These are phyloP conservation scores for Hylaeus anthracinus DNA, from an alignment of 1,140 invertebrate genomes.

Conservation along the genomic window DNA sequence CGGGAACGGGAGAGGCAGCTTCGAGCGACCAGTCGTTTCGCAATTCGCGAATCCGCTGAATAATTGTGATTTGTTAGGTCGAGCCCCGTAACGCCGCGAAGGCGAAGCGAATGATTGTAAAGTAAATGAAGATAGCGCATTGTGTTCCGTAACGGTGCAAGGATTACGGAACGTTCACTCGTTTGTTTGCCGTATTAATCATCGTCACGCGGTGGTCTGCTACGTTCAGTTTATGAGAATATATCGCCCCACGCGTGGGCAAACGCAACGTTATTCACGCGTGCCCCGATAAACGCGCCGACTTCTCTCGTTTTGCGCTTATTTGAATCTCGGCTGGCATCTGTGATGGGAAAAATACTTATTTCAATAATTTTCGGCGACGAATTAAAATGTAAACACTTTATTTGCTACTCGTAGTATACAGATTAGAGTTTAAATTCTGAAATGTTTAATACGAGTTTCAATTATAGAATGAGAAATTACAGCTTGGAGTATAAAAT, in stretches of 20 bases:
- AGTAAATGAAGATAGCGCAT: slow-evolving; percentile 11
- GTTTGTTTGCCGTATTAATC: slow-evolving; percentile 25
- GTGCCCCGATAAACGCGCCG: not conserved
- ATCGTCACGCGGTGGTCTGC: slow-evolving; percentile 3
- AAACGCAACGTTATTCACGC: not conserved
- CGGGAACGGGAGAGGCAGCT: not conserved
- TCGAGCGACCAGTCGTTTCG: not conserved
- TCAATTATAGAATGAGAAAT: no score
- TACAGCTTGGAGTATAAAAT: no score
- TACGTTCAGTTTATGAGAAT: slow-evolving; percentile 10
- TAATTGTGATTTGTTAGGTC: slow-evolving; percentile 29
- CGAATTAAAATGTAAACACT: no score
- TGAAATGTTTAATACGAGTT: no score
- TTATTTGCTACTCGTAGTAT: no score
- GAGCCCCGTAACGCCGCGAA: not conserved
- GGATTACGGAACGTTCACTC: slow-evolving; percentile 7
- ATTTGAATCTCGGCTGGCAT: not conserved
- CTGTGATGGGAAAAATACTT: no score
- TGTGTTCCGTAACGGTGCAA: slow-evolving; percentile 6
- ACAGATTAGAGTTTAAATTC: no score
- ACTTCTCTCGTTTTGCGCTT: not conserved
- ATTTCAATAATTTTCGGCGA: no score
- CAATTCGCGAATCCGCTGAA: slow-evolving; percentile 3
- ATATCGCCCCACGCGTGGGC: not conserved
- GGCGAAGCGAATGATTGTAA: not conserved